Percentiles rank a stretch among this genome's conserved stretches.
Evolutionary conservation across 1,140 invertebrate species (phyloP).

Genomic region (Drosophila pseudoobscura): DNA sequence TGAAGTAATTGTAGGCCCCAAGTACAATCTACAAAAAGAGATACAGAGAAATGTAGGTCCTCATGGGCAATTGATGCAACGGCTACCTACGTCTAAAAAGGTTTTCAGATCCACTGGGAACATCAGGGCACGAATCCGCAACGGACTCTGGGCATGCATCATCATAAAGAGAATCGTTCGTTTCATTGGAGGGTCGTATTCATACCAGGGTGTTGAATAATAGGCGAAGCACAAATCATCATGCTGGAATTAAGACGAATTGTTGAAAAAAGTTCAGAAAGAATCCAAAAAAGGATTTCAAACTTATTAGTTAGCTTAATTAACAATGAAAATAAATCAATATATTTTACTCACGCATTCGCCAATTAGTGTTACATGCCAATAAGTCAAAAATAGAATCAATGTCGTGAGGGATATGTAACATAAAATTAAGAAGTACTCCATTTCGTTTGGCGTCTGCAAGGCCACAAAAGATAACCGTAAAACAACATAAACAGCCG

Average conservation of each 20-base stretch:
- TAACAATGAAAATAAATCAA: too few species aligned
- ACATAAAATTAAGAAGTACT: constrained; percentile 68
- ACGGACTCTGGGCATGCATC: constrained; percentile 61
- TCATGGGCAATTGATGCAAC: neutral
- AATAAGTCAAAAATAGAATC: constrained; percentile 71
- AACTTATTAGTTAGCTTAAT: too few species aligned
- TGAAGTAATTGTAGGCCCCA: constrained; percentile 76
- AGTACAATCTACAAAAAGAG: constrained; percentile 54
- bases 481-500: neutral
- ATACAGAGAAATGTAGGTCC: neutral
- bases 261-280: neutral
- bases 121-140: constrained; percentile 65
- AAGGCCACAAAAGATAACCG: neutral
- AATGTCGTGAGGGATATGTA: constrained; percentile 67
- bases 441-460: constrained; percentile 63
- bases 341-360: constrained; percentile 15
- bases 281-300: neutral
- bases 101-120: constrained; percentile 68
- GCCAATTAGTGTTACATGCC: constrained; percentile 58
- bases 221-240: constrained; percentile 55
- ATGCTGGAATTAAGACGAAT: constrained; percentile 35
- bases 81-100: constrained; percentile 58
- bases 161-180: constrained; percentile 58
- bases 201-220: constrained; percentile 65
- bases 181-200: constrained; percentile 48